Evolutionary conservation across 2,888 invertebrate species (phyloP).

Genomic region (Sisyra nigra): DNA sequence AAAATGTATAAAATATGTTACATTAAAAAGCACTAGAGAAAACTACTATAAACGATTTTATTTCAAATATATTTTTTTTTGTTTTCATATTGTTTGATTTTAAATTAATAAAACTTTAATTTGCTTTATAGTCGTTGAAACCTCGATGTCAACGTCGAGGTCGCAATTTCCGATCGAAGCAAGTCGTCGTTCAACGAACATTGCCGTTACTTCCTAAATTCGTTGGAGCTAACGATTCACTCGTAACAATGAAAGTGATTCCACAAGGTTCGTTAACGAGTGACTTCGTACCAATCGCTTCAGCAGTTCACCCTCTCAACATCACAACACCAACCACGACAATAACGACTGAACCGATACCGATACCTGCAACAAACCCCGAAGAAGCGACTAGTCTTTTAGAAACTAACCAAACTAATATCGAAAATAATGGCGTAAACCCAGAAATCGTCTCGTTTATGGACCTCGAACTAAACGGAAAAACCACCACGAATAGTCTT

Average conservation of each 20-base stretch:
- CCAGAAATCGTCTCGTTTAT: slow-evolving; percentile 14
- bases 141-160: slow-evolving; percentile 27
- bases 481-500: background rate
- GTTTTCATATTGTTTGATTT: too few relatives aligned
- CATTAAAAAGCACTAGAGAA: too few relatives aligned
- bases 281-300: slow-evolving; percentile 21
- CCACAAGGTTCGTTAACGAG: slow-evolving; percentile 17
- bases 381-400: too few relatives aligned
- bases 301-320: slow-evolving; percentile 23
- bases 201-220: slow-evolving; percentile 47
- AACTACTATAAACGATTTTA: too few relatives aligned
- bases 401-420: slow-evolving; percentile 19
- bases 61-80: too few relatives aligned
- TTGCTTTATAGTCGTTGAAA: slow-evolving; percentile 21
- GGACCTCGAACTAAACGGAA: slow-evolving; percentile 15
- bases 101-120: too few relatives aligned
- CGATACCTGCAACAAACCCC: too few relatives aligned
- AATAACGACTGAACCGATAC: background rate
- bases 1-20: too few relatives aligned
- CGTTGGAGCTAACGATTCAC: slow-evolving; percentile 28
- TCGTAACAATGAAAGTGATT: slow-evolving; percentile 28
- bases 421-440: slow-evolving; percentile 24
- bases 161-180: slow-evolving; percentile 30
- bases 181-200: slow-evolving; percentile 60
- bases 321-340: background rate